A percentile compares a stretch with the other conserved stretches of the same genome.
Conservation (phyloP, 2,113 vertebrate genomes). For the Osmerus mordax region DNA sequence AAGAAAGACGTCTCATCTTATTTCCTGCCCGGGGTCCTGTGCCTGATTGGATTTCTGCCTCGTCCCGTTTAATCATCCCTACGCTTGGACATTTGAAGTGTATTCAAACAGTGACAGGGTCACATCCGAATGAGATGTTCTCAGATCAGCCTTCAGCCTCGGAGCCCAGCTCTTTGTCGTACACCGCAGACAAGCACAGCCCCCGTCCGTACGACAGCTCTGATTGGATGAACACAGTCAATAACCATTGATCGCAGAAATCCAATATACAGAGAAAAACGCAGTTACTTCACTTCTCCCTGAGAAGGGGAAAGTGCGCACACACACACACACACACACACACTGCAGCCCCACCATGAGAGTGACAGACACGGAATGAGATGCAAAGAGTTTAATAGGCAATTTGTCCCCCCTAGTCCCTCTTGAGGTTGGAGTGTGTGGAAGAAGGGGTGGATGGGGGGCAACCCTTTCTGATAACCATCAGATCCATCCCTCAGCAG, state of each 20-base stretch:
- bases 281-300: conserved; percentile 29
- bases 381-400: conserved; percentile 51
- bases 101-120: too few species aligned
- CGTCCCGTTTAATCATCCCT: too few species aligned
- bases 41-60: too few species aligned
- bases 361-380: conserved; percentile 32
- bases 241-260: conserved; percentile 54
- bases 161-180: conserved; percentile 33
- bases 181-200: conserved; percentile 13
- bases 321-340: background rate
- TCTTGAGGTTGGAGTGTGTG: conserved; percentile 16
- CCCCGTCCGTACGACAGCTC: conserved; percentile 30
- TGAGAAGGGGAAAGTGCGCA: conserved; percentile 19
- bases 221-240: conserved; percentile 30
- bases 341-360: conserved; percentile 16
- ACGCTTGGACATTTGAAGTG: too few species aligned
- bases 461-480: conserved; percentile 16
- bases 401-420: conserved; percentile 40
- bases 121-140: conserved; percentile 5
- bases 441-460: conserved; percentile 8
- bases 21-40: too few species aligned
- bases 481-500: conserved; percentile 9
- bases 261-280: conserved; percentile 46
- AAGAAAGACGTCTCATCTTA: too few species aligned
- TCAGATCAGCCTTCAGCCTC: conserved; percentile 11